Evolutionary conservation across 2,888 invertebrate species (phyloP).

Genomic region (Coecobrya sp.): DNA sequence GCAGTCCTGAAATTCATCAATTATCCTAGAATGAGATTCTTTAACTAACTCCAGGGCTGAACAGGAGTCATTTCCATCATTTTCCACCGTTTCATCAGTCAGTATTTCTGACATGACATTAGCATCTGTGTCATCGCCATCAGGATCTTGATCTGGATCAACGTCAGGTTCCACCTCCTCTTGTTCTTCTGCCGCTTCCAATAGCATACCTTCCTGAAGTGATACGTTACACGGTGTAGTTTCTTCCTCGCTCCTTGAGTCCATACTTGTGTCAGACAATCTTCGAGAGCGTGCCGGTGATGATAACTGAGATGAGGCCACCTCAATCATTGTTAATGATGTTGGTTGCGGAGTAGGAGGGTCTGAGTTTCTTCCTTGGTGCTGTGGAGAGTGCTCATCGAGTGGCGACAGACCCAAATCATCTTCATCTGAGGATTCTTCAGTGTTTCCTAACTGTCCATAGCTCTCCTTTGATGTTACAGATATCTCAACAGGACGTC

Average conservation of each 20-base stretch:
- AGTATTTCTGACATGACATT: conserved; percentile 81
- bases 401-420: conserved; percentile 94
- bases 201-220: conserved; percentile 80
- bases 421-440: conserved; percentile 95
- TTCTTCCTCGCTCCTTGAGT: conserved; percentile 86
- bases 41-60: conserved; percentile 51
- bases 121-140: conserved; percentile 79
- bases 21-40: conserved; percentile 66
- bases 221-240: conserved; percentile 85
- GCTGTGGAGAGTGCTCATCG: conserved; percentile 89
- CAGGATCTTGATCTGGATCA: conserved; percentile 40
- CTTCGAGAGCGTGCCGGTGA: conserved; percentile 85
- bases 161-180: conserved; percentile 59
- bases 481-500: conserved; percentile 77
- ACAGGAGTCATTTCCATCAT: conserved; percentile 40
- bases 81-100: conserved; percentile 57
- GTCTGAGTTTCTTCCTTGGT: conserved; percentile 83
- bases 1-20: conserved; percentile 79
- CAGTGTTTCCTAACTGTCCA: conserved; percentile 88
- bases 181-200: conserved; percentile 77
- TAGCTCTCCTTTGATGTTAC: conserved; percentile 77
- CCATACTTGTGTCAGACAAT: conserved; percentile 85
- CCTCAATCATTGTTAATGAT: conserved; percentile 84
- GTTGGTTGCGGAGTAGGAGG: conserved; percentile 85
- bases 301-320: conserved; percentile 83